A percentile compares a stretch with the other conserved stretches of the same genome.
Evolutionary conservation across 1,140 invertebrate genomes (phyloP).

Genomic region (Caerostris extrusa): DNA sequence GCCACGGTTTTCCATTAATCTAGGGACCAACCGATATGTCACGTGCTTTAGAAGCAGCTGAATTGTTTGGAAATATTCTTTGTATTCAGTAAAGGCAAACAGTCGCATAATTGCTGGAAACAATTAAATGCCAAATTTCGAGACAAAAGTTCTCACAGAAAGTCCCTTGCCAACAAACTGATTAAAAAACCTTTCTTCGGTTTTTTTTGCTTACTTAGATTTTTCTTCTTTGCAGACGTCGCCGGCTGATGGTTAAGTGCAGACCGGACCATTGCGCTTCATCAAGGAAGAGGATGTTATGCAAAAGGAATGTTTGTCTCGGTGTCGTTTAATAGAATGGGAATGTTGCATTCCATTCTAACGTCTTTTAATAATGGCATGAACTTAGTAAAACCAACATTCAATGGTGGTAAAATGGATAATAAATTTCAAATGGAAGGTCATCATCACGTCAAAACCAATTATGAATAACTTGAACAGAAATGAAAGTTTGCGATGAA

Average conservation of each 20-base stretch:
- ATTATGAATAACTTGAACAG: neutral
- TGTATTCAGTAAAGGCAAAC: neutral
- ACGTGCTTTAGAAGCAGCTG: neutral
- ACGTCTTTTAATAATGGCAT: neutral
- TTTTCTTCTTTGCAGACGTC: neutral
- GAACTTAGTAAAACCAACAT: neutral
- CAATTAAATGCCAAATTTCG: neutral
- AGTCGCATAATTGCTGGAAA: neutral
- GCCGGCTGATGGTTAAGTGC: neutral
- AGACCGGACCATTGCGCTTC: neutral
- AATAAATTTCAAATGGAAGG: neutral
- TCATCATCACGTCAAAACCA: neutral
- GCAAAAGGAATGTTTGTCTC: neutral
- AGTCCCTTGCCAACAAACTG: slow-evolving; percentile 29
- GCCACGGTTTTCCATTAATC: neutral
- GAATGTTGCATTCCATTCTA: neutral
- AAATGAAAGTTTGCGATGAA: no score
- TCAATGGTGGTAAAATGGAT: neutral
- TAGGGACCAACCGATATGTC: neutral
- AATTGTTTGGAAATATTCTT: neutral
- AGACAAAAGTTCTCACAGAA: neutral
- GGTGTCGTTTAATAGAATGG: neutral
- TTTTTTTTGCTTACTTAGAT: no score
- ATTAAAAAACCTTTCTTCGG: slow-evolving; percentile 6
- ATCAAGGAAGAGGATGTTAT: neutral